phyloP scores from a whole-genome alignment of 1,140 invertebrate genomes.

The Drosophila cardini region DNA sequence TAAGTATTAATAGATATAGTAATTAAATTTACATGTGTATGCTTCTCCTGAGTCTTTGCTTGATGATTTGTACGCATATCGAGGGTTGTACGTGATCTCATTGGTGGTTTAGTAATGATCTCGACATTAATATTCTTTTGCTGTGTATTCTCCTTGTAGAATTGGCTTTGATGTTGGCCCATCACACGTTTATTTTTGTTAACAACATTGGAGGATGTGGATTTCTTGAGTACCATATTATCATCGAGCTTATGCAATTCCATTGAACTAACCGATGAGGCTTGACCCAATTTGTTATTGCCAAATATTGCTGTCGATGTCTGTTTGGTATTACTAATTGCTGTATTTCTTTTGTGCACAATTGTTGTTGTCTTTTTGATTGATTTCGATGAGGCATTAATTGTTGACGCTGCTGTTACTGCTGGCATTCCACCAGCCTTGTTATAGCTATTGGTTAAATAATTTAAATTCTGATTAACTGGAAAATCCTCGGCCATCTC shows the following conservation, averaged over 20 bases:
- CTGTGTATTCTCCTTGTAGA: slow-evolving; percentile 76
- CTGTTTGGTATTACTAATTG: slow-evolving; percentile 59
- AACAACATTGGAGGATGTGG: slow-evolving; percentile 73
- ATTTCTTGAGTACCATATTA: slow-evolving; percentile 79
- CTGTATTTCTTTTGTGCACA: slow-evolving; percentile 65
- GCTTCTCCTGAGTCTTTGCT: slow-evolving; percentile 64
- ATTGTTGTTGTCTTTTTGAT: slow-evolving; percentile 66
- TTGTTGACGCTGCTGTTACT: slow-evolving; percentile 56
- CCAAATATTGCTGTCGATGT: slow-evolving; percentile 59
- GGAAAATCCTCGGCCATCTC: slow-evolving; percentile 83
- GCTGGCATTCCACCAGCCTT: slow-evolving; percentile 9
- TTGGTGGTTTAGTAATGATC: slow-evolving; percentile 82
- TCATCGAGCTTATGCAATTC: slow-evolving; percentile 84
- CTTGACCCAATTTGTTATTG: slow-evolving; percentile 69
- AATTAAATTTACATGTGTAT: slow-evolving; percentile 44
- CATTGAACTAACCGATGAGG: slow-evolving; percentile 81
- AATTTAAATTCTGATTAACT: slow-evolving; percentile 77
- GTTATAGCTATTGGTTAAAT: slow-evolving; percentile 53
- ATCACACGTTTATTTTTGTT: slow-evolving; percentile 72
- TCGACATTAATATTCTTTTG: slow-evolving; percentile 81
- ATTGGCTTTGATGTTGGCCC: slow-evolving; percentile 58
- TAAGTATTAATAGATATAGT: not conserved
- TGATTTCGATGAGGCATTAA: slow-evolving; percentile 70
- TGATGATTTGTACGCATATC: slow-evolving; percentile 68
- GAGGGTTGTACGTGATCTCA: slow-evolving; percentile 79